phyloP scores from a whole-genome alignment of 2,888 invertebrate species.

The Phasia obesa region DNA sequence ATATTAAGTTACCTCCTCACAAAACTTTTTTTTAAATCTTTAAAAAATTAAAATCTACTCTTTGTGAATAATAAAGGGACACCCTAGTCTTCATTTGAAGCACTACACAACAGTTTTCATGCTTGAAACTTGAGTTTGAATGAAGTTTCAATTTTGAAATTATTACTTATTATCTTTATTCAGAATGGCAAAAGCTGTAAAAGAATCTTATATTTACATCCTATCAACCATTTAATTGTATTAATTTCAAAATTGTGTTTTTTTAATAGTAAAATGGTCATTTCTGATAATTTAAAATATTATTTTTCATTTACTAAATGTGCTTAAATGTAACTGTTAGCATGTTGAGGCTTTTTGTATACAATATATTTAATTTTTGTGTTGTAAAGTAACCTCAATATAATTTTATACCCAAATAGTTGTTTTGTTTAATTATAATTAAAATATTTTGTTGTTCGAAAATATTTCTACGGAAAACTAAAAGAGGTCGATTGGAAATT shows the following conservation, averaged over 20 bases:
- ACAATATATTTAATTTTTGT: constrained; percentile 6
- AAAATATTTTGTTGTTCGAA: constrained; percentile 45
- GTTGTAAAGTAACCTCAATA: constrained; percentile 46
- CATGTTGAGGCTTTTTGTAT: constrained; percentile 20
- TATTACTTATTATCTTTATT: constrained; percentile 55
- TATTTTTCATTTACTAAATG: constrained; percentile 17
- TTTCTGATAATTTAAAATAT: constrained; percentile 33
- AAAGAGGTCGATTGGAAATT: constrained; percentile 28
- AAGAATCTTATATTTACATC: constrained; percentile 35
- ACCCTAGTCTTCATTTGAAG: constrained; percentile 6
- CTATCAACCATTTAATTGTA: constrained; percentile 51
- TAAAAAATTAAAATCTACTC: no score
- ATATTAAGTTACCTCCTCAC: no score
- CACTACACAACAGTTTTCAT: constrained; percentile 19
- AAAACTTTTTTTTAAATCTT: no score
- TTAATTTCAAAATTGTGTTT: constrained; percentile 32
- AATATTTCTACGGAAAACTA: constrained; percentile 1
- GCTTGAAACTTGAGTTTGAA: constrained; percentile 41
- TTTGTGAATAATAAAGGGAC: neutral
- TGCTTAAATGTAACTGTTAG: constrained; percentile 41
- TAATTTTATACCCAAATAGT: constrained; percentile 55
- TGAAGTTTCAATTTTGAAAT: constrained; percentile 50
- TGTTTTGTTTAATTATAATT: constrained; percentile 60
- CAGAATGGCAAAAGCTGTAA: constrained; percentile 37
- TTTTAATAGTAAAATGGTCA: constrained; percentile 20